A percentile compares a stretch with the other conserved stretches of the same genome.
Evolutionary conservation across 2,888 invertebrate species (phyloP).

Genomic region (Xiphydria camelus): DNA sequence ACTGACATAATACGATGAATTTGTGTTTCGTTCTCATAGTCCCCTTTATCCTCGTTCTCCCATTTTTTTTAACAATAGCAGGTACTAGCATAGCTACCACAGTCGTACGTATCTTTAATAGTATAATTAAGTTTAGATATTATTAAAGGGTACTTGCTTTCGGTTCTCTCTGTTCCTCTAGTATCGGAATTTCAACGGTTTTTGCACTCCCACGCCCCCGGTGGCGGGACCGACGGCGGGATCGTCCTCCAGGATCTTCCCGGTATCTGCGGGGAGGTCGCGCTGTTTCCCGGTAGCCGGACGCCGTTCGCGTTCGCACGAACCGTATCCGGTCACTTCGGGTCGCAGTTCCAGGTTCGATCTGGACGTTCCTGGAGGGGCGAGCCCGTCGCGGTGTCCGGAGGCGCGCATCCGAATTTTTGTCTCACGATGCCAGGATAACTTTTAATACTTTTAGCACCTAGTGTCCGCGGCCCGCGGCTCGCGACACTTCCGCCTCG

Average conservation of each 20-base stretch:
- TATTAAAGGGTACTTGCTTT: slow-evolving; percentile 41
- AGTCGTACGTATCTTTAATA: slow-evolving; percentile 59
- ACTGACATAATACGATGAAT: background rate
- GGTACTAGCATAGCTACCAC: slow-evolving; percentile 61
- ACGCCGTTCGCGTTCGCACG: too few species aligned
- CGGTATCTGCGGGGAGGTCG: too few species aligned
- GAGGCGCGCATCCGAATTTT: slow-evolving; percentile 27
- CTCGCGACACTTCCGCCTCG: slow-evolving; percentile 23
- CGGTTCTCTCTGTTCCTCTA: too few species aligned
- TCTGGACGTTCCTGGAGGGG: background rate
- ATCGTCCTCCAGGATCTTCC: background rate
- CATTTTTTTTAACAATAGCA: slow-evolving; percentile 55
- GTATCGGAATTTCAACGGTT: too few species aligned
- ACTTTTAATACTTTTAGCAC: slow-evolving; percentile 48
- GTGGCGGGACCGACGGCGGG: too few species aligned
- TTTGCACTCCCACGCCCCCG: background rate
- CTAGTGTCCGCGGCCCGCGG: slow-evolving; percentile 43
- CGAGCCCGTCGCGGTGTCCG: background rate
- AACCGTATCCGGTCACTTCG: too few species aligned
- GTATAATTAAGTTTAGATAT: slow-evolving; percentile 53
- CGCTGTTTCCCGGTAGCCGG: too few species aligned
- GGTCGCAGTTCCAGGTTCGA: background rate
- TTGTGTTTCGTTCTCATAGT: slow-evolving; percentile 7
- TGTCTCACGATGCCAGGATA: slow-evolving; percentile 35
- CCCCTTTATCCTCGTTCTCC: slow-evolving; percentile 15